Percentiles rank a stretch among this genome's conserved stretches.
These are phyloP conservation scores for Microchrysa polita DNA, from an alignment of 2,888 invertebrate species.

Conservation along the genomic window DNA sequence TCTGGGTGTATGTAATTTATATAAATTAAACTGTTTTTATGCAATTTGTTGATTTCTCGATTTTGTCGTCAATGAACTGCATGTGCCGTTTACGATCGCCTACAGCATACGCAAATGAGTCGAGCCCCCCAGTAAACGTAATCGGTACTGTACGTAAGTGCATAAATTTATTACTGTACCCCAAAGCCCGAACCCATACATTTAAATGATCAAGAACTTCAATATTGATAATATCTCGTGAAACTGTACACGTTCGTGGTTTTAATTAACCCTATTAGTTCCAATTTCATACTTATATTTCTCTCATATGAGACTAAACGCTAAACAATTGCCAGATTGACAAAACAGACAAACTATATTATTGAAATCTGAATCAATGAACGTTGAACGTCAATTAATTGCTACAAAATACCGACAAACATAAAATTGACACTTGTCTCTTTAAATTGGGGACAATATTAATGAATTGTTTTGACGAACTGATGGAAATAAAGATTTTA, in stretches of 20 bases:
- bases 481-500: too few relatives aligned
- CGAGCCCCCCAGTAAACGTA: neutral
- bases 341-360: constrained; percentile 4
- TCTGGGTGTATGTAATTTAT: too few relatives aligned
- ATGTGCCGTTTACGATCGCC: too few relatives aligned
- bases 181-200: too few relatives aligned
- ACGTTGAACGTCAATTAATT: neutral
- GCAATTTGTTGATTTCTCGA: too few relatives aligned
- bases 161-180: too few relatives aligned
- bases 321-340: neutral
- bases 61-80: too few relatives aligned
- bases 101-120: neutral
- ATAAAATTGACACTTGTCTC: too few relatives aligned
- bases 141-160: neutral
- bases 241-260: constrained; percentile 9
- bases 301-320: neutral
- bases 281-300: neutral
- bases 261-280: constrained; percentile 25
- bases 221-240: neutral
- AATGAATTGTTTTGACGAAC: too few relatives aligned
- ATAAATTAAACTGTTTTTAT: too few relatives aligned
- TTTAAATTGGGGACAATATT: too few relatives aligned
- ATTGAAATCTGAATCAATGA: constrained; percentile 16
- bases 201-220: constrained; percentile 5
- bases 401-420: too few relatives aligned